Evolutionary conservation across 2,888 invertebrate species (phyloP), one percentile per base, ranked within the genome.

Genomic region (Sisyra nigra): DNA sequence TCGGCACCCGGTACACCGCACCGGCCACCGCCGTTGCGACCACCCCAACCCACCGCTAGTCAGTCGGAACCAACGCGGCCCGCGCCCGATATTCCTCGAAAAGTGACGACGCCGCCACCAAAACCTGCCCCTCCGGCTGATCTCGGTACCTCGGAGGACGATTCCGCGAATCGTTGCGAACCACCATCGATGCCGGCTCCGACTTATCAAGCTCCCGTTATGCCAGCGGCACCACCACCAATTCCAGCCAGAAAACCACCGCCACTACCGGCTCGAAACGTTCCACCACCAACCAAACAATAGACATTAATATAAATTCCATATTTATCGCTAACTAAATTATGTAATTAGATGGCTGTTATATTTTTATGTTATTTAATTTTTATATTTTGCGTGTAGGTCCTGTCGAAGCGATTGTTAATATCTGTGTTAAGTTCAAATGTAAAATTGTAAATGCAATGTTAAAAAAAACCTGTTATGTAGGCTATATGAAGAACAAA

Each of bases 191-290:
- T 37, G 17, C 37, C 37, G 11, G 18, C 37, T 11, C 37, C 57
- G 65, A 35, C 66, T 66, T 9, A 67, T 67, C 30, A 68, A 68
- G 2, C 65, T 67, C 2, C 65, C 66, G 5, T 67, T 59, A 41
- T 58, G 61, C 2, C 46, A 57, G 30, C 48, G 53, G 10, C 56
- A 32, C 69, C 72, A 1, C 72, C 74, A 2, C 70, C 71, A 0
- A 68, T 73, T 19, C 75, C 75, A 1, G 71, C 72, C 1, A 62
- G 74, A 45, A 69, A 70, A 11, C 79, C 79, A 5, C 79, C 79
- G 14, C 79, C 80, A 0, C 60, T 79, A 49, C 80, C 80, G 3
- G 76, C 78, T 32, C 68, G 78, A 43, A 73, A 73, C 24, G 59
- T 63, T 49, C 66, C 65, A 38, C 18, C 37, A 3, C 7, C 36